Conservation (phyloP, 2,113 vertebrate genomes). For the Cyprinodon variegatus region DNA sequence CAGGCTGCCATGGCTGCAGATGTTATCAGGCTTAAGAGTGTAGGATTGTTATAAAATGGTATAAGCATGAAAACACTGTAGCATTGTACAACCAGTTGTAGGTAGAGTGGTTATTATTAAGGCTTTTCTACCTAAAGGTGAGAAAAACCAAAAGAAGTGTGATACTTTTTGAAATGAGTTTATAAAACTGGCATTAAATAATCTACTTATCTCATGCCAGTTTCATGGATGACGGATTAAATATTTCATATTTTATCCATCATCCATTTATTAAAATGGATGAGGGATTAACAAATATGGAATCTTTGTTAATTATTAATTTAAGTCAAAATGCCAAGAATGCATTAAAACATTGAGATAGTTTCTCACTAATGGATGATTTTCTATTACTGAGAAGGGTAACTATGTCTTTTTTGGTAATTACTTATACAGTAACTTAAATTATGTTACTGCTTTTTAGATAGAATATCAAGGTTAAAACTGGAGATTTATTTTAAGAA, state of each 20-base stretch:
- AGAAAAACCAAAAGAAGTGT: background rate
- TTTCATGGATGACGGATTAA: too few species aligned
- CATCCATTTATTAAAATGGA: too few species aligned
- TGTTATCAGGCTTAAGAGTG: background rate
- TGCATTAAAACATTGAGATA: too few species aligned
- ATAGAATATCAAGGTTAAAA: background rate
- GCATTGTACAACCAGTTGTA: conserved; percentile 12
- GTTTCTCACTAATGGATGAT: too few species aligned
- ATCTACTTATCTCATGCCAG: too few species aligned
- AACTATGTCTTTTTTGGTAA: background rate
- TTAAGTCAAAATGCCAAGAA: too few species aligned
- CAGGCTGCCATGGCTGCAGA: background rate
- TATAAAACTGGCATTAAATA: background rate
- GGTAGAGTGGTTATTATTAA: too few species aligned
- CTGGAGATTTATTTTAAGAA: background rate
- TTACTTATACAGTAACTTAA: too few species aligned
- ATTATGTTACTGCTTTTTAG: background rate
- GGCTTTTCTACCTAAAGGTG: background rate
- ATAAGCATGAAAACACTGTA: background rate
- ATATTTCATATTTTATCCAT: too few species aligned
- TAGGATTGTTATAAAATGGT: background rate
- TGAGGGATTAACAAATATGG: background rate
- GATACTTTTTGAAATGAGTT: background rate
- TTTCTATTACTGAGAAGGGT: background rate
- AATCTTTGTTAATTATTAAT: background rate